Conservation (phyloP, 2,888 invertebrate genomes). For the Capitulum mitella region DNA sequence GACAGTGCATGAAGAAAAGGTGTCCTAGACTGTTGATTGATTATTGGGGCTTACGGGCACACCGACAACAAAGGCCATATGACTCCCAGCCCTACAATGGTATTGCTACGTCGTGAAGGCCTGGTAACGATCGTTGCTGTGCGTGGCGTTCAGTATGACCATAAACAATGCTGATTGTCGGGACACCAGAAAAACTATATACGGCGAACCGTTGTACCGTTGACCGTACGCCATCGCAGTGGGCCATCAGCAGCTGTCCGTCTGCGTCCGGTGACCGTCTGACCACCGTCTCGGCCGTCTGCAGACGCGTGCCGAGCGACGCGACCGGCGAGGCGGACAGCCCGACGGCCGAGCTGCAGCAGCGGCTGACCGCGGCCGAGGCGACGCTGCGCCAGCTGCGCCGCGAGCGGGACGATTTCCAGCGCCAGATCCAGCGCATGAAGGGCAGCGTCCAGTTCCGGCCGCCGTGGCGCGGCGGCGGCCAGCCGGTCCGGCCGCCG, state of each 20-base stretch:
- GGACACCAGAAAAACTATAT: too few species aligned
- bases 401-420: background rate
- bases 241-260: background rate
- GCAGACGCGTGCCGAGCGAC: background rate
- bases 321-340: background rate
- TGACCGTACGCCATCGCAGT: too few species aligned
- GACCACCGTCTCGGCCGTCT: background rate
- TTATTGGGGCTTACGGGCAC: too few species aligned
- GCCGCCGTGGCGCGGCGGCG: slow-evolving; percentile 5
- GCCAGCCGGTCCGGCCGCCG: background rate
- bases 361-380: slow-evolving; percentile 2
- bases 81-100: too few species aligned
- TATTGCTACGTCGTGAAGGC: too few species aligned
- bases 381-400: background rate
- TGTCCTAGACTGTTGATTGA: too few species aligned
- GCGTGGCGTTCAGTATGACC: too few species aligned
- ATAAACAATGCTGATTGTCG: too few species aligned
- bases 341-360: background rate
- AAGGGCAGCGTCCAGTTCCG: slow-evolving; percentile 1
- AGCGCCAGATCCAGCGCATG: background rate
- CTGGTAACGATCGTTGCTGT: too few species aligned
- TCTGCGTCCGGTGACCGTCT: background rate
- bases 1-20: too few species aligned
- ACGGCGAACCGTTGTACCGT: too few species aligned
- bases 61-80: too few species aligned